Percentiles rank a stretch among this genome's conserved stretches.
These are phyloP conservation scores for Dendrolimus pini DNA, from an alignment of 2,888 invertebrate species.

Conservation along the genomic window DNA sequence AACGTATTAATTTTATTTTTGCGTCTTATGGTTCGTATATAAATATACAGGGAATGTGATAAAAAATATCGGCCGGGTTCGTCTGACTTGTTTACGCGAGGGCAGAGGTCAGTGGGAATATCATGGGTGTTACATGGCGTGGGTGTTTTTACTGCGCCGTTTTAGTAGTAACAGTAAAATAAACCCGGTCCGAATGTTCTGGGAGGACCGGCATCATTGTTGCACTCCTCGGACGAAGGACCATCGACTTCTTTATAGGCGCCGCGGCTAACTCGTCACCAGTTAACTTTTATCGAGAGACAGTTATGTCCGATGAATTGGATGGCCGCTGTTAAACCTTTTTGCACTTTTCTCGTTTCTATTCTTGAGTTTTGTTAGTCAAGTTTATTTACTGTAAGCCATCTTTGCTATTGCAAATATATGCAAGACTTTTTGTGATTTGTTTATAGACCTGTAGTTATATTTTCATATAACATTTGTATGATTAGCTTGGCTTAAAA, in stretches of 20 bases:
- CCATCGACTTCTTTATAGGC: slow-evolving; percentile 49
- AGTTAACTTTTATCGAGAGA: slow-evolving; percentile 46
- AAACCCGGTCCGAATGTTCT: slow-evolving; percentile 56
- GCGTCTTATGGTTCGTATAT: neutral
- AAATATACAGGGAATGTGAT: slow-evolving; percentile 11
- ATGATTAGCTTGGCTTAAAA: too few species aligned
- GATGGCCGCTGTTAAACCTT: slow-evolving; percentile 14
- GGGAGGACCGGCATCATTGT: slow-evolving; percentile 53
- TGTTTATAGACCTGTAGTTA: too few species aligned
- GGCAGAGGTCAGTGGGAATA: slow-evolving; percentile 63
- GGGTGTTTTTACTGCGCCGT: slow-evolving; percentile 66
- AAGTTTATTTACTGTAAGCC: neutral
- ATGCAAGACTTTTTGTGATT: slow-evolving; percentile 9
- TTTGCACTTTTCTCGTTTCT: slow-evolving; percentile 5
- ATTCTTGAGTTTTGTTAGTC: slow-evolving; percentile 1
- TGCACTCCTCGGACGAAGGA: slow-evolving; percentile 28
- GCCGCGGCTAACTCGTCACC: slow-evolving; percentile 47
- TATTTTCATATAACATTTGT: too few species aligned
- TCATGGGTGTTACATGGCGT: slow-evolving; percentile 58
- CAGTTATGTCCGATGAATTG: slow-evolving; percentile 19
- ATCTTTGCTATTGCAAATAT: neutral
- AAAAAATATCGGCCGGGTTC: slow-evolving; percentile 29
- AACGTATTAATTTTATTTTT: slow-evolving; percentile 18
- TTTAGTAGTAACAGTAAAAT: slow-evolving; percentile 64
- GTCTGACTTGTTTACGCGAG: slow-evolving; percentile 42